phyloP scores from a whole-genome alignment of 2,113 vertebrate genomes.

The Artemisiospiza belli region DNA sequence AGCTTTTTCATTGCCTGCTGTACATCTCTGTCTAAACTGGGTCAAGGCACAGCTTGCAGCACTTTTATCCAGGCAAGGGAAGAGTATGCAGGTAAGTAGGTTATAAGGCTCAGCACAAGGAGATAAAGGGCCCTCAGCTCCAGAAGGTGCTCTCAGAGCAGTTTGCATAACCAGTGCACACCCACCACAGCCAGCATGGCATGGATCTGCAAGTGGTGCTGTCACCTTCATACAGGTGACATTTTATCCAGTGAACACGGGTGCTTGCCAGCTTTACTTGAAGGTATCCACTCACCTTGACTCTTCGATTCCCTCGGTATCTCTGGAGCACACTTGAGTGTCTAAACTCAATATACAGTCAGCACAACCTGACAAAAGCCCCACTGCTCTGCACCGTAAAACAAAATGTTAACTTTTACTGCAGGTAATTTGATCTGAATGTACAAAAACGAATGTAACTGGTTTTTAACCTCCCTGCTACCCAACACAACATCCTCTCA shows the following conservation, averaged over 20 bases:
- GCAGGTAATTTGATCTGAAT: background rate
- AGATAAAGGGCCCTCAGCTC: background rate
- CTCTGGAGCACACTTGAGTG: background rate
- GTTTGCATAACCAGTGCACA: background rate
- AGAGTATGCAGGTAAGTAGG: constrained; percentile 42
- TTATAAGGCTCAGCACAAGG: background rate
- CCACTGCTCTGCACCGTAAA: background rate
- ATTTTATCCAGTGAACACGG: background rate
- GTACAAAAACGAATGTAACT: background rate
- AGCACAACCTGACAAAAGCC: background rate
- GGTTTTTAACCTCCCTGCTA: background rate
- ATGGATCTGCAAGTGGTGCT: rapidly evolving
- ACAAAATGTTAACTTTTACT: background rate
- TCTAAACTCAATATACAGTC: background rate
- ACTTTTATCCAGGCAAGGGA: background rate
- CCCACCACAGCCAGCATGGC: no score
- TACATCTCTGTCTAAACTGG: background rate
- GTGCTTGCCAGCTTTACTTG: background rate
- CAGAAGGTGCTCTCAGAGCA: background rate
- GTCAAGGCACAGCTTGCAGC: constrained; percentile 18
- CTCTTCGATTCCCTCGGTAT: background rate
- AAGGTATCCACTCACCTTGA: background rate
- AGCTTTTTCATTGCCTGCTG: background rate
- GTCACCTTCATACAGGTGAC: background rate
- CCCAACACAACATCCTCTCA: background rate